Evolutionary conservation across 2,888 invertebrate genomes (phyloP).

Genomic region (Pristionchus japonicus): DNA sequence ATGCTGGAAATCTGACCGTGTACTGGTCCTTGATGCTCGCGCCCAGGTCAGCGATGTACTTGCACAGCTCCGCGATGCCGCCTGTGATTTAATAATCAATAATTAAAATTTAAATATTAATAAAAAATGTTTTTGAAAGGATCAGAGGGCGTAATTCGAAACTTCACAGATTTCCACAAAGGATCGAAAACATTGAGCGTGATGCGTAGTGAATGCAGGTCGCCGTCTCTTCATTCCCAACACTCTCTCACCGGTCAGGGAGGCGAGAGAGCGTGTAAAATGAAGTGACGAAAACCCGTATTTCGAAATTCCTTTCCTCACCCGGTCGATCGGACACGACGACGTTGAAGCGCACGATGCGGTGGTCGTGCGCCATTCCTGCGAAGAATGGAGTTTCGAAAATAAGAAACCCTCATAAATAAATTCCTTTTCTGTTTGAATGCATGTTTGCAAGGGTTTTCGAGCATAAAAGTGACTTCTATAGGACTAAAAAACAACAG

Average conservation of each 20-base stretch:
- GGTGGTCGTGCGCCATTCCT: constrained; percentile 81
- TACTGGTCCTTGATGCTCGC: constrained; percentile 89
- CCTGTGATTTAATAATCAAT: constrained; percentile 53
- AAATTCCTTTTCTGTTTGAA: no score
- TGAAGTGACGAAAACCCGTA: no score
- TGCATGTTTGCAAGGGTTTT: no score
- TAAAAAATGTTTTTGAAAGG: background rate
- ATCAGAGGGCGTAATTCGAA: no score
- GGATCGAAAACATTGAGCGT: no score
- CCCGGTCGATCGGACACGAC: constrained; percentile 77
- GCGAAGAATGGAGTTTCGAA: background rate
- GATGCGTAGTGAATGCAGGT: no score
- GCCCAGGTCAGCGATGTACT: constrained; percentile 75
- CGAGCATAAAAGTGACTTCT: background rate
- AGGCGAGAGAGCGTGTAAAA: no score
- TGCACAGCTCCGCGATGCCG: constrained; percentile 76
- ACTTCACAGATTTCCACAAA: no score
- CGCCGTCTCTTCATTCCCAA: no score
- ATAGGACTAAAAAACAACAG: background rate
- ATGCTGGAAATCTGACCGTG: constrained; percentile 52
- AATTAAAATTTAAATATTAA: background rate
- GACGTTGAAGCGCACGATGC: constrained; percentile 76
- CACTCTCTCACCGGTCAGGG: no score
- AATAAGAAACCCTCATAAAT: background rate
- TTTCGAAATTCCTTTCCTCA: background rate